These are phyloP conservation scores for Epinephelus lanceolatus DNA, from an alignment of 2,113 vertebrate genomes.

Conservation along the genomic window DNA sequence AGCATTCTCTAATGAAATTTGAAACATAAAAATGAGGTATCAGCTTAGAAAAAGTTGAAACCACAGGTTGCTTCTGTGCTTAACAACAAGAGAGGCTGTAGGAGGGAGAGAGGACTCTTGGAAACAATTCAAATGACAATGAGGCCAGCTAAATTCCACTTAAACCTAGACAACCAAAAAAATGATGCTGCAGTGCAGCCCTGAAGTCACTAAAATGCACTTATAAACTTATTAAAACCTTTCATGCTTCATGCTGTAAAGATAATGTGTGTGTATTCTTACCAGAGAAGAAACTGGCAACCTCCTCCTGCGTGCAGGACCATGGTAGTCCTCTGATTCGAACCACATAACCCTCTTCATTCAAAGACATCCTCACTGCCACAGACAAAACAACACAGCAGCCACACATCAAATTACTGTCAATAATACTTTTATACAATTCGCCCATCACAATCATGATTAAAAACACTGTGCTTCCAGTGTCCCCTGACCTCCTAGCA, in stretches of 20 bases:
- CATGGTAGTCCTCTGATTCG: conserved; percentile 89
- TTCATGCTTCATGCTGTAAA: background rate
- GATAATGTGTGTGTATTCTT: conserved; percentile 6
- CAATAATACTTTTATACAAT: background rate
- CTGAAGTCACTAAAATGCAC: background rate
- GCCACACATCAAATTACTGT: conserved; percentile 8
- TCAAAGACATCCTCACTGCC: conserved; percentile 83
- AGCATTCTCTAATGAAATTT: background rate
- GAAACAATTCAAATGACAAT: background rate
- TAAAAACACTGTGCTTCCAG: background rate
- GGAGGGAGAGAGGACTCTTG: background rate
- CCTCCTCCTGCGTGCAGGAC: conserved; percentile 88
- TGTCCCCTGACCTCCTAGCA: background rate
- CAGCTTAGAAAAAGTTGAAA: background rate
- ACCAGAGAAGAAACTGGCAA: conserved; percentile 89
- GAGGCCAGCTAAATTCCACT: background rate
- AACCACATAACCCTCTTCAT: conserved; percentile 88
- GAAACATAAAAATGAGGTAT: background rate
- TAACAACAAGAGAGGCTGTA: background rate
- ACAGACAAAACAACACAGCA: conserved; percentile 40
- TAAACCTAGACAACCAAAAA: background rate
- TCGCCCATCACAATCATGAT: background rate
- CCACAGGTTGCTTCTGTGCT: background rate
- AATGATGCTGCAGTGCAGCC: background rate
- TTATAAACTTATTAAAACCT: background rate